These are phyloP conservation scores for Moxostoma hubbsi DNA, from an alignment of 2,797 vertebrate genomes.

Conservation along the genomic window DNA sequence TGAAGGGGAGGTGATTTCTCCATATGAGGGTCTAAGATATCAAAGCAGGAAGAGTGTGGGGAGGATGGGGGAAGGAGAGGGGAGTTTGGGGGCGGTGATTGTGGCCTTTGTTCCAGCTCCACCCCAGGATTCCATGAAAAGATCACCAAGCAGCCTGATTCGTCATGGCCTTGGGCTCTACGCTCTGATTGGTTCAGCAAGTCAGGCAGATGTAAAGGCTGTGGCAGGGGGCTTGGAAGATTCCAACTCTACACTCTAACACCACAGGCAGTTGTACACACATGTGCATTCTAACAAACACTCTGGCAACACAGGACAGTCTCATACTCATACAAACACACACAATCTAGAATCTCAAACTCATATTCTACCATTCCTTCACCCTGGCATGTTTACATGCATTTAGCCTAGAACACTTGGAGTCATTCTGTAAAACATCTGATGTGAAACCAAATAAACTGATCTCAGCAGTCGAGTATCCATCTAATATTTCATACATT, in stretches of 20 bases:
- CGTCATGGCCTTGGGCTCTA: constrained; percentile 71
- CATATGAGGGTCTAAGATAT: constrained; percentile 81
- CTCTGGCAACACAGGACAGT: constrained; percentile 24
- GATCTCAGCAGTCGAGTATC: constrained; percentile 5
- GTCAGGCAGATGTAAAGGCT: constrained; percentile 80
- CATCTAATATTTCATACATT: constrained; percentile 8
- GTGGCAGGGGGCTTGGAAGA: constrained; percentile 76
- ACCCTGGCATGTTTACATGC: neutral
- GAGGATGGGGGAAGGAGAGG: constrained; percentile 51
- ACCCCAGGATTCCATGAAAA: constrained; percentile 81
- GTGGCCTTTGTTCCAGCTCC: constrained; percentile 78
- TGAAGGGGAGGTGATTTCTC: constrained; percentile 68
- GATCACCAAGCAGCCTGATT: constrained; percentile 79
- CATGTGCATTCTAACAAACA: constrained; percentile 22
- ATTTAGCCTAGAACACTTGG: neutral
- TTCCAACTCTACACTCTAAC: constrained; percentile 69
- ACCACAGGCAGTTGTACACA: constrained; percentile 36
- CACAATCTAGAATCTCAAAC: constrained; percentile 1
- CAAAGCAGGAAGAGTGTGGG: constrained; percentile 75
- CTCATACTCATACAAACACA: constrained; percentile 10
- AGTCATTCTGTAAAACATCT: constrained; percentile 1
- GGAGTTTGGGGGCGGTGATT: constrained; percentile 56
- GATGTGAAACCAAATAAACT: neutral
- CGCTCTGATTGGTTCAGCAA: constrained; percentile 74
- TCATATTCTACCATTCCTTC: neutral